phyloP scores from a whole-genome alignment of 2,113 vertebrate species.

The Candoia aspera region DNA sequence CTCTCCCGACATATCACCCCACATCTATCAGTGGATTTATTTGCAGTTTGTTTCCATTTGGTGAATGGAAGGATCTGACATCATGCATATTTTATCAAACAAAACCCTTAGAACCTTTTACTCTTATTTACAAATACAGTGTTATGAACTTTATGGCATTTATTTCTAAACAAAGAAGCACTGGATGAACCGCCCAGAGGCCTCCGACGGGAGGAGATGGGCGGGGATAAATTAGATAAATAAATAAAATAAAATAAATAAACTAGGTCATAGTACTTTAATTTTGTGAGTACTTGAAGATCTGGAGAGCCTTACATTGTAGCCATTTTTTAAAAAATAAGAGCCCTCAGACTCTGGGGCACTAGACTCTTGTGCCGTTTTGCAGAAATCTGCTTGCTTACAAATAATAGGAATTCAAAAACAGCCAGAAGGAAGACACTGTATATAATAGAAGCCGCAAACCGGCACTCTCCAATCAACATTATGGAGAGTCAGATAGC shows the following conservation, averaged over 20 bases:
- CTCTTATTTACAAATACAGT: neutral
- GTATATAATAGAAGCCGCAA: neutral
- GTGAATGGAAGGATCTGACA: neutral
- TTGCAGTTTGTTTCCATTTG: neutral
- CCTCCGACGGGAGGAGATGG: no score
- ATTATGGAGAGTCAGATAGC: neutral
- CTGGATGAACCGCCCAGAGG: no score
- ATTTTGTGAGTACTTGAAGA: neutral
- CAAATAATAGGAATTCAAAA: neutral
- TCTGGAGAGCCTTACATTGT: neutral
- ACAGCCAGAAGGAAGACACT: neutral
- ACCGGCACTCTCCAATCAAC: neutral
- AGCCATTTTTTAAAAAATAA: neutral
- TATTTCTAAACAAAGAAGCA: neutral
- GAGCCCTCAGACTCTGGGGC: neutral
- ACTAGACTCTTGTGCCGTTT: neutral
- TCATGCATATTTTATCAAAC: no score
- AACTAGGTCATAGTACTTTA: neutral
- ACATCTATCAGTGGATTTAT: neutral
- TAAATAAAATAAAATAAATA: no score
- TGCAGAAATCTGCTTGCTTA: neutral
- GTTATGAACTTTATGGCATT: neutral
- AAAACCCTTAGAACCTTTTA: neutral
- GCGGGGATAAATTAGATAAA: no score
- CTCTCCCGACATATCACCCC: neutral